These are phyloP conservation scores for Caenorhabditis latens DNA, from an alignment of 1,140 invertebrate genomes.

Conservation along the genomic window DNA sequence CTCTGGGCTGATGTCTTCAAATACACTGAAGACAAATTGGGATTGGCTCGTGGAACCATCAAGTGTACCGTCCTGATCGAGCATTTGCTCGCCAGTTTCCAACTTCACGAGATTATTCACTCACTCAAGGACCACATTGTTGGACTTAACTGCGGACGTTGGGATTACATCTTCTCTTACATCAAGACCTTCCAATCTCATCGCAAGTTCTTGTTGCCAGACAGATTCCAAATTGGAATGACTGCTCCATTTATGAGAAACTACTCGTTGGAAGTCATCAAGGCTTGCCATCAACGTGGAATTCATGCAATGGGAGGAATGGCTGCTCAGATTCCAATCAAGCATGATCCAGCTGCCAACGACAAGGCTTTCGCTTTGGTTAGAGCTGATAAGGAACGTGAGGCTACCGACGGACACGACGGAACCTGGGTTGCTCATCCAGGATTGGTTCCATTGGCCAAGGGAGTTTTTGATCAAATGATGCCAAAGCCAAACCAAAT, in stretches of 20 bases:
- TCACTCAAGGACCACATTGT: constrained; percentile 83
- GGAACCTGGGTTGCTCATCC: constrained; percentile 84
- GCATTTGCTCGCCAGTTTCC: constrained; percentile 82
- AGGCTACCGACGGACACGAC: constrained; percentile 80
- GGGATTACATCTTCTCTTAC: constrained; percentile 85
- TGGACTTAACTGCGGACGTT: constrained; percentile 85
- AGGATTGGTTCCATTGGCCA: constrained; percentile 80
- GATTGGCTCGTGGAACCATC: constrained; percentile 80
- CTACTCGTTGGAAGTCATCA: constrained; percentile 82
- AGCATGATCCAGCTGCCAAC: constrained; percentile 70
- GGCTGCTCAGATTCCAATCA: constrained; percentile 81
- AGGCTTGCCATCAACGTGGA: constrained; percentile 82
- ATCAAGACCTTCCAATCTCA: constrained; percentile 81
- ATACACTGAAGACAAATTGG: constrained; percentile 82
- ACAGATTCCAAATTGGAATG: constrained; percentile 82
- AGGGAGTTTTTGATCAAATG: constrained; percentile 80
- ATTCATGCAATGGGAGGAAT: constrained; percentile 84
- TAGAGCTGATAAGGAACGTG: constrained; percentile 78
- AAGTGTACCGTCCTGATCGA: constrained; percentile 85
- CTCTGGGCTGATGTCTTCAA: constrained; percentile 84
- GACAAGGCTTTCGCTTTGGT: constrained; percentile 71
- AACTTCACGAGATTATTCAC: constrained; percentile 83
- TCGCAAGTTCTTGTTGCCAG: constrained; percentile 82
- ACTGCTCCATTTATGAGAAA: constrained; percentile 82
- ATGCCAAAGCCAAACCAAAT: constrained; percentile 75